Percentiles rank a stretch among this genome's conserved stretches.
phyloP scores from a whole-genome alignment of 2,888 invertebrate species.

The Lordiphosa andalusiaca region DNA sequence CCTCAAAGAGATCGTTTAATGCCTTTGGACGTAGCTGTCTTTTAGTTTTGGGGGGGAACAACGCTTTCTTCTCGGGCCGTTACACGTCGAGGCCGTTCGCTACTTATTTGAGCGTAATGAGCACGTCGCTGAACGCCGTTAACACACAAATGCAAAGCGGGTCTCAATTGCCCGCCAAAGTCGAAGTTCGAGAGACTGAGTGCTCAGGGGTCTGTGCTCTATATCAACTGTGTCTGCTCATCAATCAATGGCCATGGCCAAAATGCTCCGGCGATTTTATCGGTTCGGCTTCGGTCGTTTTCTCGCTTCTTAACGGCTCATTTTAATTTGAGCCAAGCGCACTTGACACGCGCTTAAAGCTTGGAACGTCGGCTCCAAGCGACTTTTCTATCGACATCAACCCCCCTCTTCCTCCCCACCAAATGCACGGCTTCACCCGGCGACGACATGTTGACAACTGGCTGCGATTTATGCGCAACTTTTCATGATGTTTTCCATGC shows the following conservation, averaged over 20 bases:
- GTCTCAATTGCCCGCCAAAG: conserved; percentile 25
- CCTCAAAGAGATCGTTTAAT: conserved; percentile 50
- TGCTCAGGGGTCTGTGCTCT: too few species aligned
- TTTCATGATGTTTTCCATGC: conserved; percentile 28
- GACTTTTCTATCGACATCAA: conserved; percentile 1
- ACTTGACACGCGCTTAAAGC: conserved; percentile 34
- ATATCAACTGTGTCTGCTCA: conserved; percentile 1
- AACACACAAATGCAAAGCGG: conserved; percentile 37
- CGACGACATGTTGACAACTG: conserved; percentile 53
- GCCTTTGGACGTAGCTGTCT: background rate
- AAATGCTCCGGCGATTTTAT: conserved; percentile 17
- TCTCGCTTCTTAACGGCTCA: conserved; percentile 51
- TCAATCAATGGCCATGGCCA: conserved; percentile 24
- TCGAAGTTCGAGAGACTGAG: background rate
- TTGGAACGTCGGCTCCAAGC: background rate
- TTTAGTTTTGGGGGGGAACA: conserved; percentile 44
- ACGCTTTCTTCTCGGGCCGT: conserved; percentile 56
- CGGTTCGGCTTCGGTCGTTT: conserved; percentile 19
- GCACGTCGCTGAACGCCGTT: conserved; percentile 34
- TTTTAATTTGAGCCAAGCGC: conserved; percentile 41
- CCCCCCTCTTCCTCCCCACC: too few species aligned
- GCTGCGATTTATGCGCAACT: conserved; percentile 52
- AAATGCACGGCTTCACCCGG: conserved; percentile 13
- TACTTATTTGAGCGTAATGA: conserved; percentile 26
- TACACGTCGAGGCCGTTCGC: conserved; percentile 38